Evolutionary conservation across 2,888 invertebrate genomes (phyloP).

Genomic region (Drosophila trichaetosa): DNA sequence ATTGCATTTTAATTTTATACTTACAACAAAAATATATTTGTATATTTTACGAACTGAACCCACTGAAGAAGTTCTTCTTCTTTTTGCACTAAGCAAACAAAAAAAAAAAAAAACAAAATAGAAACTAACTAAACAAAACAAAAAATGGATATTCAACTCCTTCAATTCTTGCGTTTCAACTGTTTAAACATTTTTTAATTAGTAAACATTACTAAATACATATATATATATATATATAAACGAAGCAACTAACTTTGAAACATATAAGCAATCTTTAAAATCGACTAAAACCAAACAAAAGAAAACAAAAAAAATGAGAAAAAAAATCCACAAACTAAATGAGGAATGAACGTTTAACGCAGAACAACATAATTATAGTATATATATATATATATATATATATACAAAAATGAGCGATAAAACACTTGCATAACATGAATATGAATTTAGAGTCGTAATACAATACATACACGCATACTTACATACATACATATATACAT

Average conservation of each 20-base stretch:
- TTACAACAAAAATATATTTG: slow-evolving; percentile 44
- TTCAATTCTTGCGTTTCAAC: slow-evolving; percentile 61
- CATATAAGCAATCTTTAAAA: slow-evolving; percentile 82
- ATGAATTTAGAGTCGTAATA: slow-evolving; percentile 45
- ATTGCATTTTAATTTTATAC: slow-evolving; percentile 75
- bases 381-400: slow-evolving; percentile 24
- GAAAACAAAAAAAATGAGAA: slow-evolving; percentile 33
- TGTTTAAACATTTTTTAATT: slow-evolving; percentile 44
- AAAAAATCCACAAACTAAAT: slow-evolving; percentile 37
- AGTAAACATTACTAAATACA: slow-evolving; percentile 43
- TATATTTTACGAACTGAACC: slow-evolving; percentile 76
- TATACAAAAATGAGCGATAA: slow-evolving; percentile 32
- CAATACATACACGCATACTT: slow-evolving; percentile 28
- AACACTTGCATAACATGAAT: slow-evolving; percentile 36
- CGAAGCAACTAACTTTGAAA: slow-evolving; percentile 78
- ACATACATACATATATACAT: slow-evolving; percentile 38
- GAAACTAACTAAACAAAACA: slow-evolving; percentile 19
- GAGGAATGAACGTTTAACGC: slow-evolving; percentile 26
- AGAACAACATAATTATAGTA: slow-evolving; percentile 39
- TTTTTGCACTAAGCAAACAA: slow-evolving; percentile 73
- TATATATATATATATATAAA: slow-evolving; percentile 28
- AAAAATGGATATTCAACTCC: slow-evolving; percentile 46
- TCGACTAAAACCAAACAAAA: slow-evolving; percentile 61
- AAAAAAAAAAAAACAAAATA: slow-evolving; percentile 31
- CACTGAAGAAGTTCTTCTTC: slow-evolving; percentile 77